Evolutionary conservation across 2,113 vertebrate genomes (phyloP), one percentile per base, ranked within the genome.

Genomic region (Oceanodroma tethys): DNA sequence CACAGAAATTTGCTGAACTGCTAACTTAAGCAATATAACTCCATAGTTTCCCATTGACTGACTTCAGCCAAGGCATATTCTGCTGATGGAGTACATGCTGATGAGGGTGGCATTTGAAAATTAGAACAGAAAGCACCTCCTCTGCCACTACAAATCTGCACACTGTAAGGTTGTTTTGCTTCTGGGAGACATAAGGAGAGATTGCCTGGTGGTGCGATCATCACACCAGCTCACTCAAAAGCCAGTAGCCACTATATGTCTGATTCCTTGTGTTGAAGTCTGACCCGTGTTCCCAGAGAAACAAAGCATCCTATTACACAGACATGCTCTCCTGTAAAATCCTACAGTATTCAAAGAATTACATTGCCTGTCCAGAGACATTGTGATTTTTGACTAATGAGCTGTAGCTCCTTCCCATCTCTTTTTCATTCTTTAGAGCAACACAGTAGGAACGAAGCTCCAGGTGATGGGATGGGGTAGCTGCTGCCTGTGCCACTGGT

Each of bases 71-170:
- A 48, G 30, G 73, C 52, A 42, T 63, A 68, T 65, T 87, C 70
- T 96, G 84, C 87, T 85, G 73, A 63, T 74, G 78, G 81, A 89
- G 56, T 60, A 65, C 43, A 80, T 34, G 60, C 16, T 85, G 86
- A 91, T 84, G 65, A 91, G 62, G 56, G 70, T 40, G 79, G 73
- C 74, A 66, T 94, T 94, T 96, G 90, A 90, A 95, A 95, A 91
- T 93, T 62, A 88, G 74, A 81, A 70, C 48, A 67, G 32, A 87
- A 70, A 91, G 30, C 66, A 93, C 29, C 32, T 87, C 86, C 45
- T 87, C 81, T 94, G 70, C 48, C 71, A 52, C 78, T 85, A 55
- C 56, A 75, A n/a, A 93, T 81, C 71, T 76, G 40, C 42, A 62
- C 30, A 22, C 29, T 88, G 15, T 42, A 82, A 53, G 20, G 34